Conservation (phyloP, 2,113 vertebrate species). For the Xyliphius kryptos region DNA sequence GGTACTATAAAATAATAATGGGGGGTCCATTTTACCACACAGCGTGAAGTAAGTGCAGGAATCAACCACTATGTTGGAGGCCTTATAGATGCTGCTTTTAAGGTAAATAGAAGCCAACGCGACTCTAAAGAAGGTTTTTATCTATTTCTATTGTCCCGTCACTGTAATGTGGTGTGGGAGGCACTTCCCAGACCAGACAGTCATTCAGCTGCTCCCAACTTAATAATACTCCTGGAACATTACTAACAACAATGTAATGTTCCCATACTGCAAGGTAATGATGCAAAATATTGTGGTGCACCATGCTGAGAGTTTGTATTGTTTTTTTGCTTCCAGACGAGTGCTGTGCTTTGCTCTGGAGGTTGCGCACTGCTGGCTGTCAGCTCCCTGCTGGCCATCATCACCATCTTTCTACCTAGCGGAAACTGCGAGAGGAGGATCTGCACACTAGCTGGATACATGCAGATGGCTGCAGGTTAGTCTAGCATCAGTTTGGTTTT, state of each 20-base stretch:
- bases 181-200: neutral
- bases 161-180: neutral
- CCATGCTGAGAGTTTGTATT: constrained; percentile 35
- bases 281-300: constrained; percentile 4
- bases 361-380: constrained; percentile 82
- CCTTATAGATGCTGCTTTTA: constrained; percentile 4
- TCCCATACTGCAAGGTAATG: neutral
- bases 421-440: constrained; percentile 81
- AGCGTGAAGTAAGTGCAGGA: neutral
- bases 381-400: constrained; percentile 83
- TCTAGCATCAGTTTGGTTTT: constrained; percentile 24
- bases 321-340: constrained; percentile 71
- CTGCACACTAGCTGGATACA: constrained; percentile 88
- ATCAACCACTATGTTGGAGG: constrained; percentile 1
- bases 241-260: neutral
- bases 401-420: constrained; percentile 80
- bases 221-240: neutral
- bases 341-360: constrained; percentile 80
- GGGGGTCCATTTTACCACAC: neutral
- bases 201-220: constrained; percentile 2
- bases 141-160: neutral
- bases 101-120: neutral
- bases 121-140: neutral
- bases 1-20: neutral
- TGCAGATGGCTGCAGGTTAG: constrained; percentile 88